Evolutionary conservation across 2,113 vertebrate genomes (phyloP), one percentile per base, ranked within the genome.

Genomic region (Phrynocephalus versicolor): DNA sequence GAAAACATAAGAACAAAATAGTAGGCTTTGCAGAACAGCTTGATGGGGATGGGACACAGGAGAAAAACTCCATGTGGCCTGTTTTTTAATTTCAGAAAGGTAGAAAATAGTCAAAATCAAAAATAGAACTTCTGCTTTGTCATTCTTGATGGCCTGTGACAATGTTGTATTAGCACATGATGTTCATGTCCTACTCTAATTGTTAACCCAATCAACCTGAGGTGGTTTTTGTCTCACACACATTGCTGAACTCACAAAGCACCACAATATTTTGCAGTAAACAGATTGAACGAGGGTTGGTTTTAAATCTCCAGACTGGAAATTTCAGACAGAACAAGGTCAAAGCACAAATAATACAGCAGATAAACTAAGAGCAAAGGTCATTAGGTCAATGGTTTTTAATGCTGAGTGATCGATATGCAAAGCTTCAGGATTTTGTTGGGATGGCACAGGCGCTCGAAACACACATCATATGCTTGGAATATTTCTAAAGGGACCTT

Each of bases 341-440:
- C 95, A 97, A 96, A 95, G 94, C 81, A 62, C 94, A 95, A 95
- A 95, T 91, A 93, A 88, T 87, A 85, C 79, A 84, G 69, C 81
- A 93, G 91, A 95, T 91, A 90, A 93, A 88, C 55, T 25, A 90
- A 94, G 95, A 94, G 85, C 92, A 95, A 93, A 95, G 96, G 96
- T 97, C 96, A 96, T 55, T 95, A 95, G 96, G 96, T 97, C 96
- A 96, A 57, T 95, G 92, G 92, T 92, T 96, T 93, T 85, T 95
- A 96, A 95, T 95, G 93, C 87, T 87, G 87, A 71, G 95, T 97
- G 95, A 96, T 97, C 96, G 97, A 92, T 91, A 93, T 97, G 94
- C 88, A 94, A 94, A 94, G 79, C 86, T 45, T 0, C 69, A 87
- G 67, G 89, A 88, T 94, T 92, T 89, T 92, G 81, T 86, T 79